Conservation (phyloP, 2,888 invertebrate species). For the Hecatera dysodea region DNA sequence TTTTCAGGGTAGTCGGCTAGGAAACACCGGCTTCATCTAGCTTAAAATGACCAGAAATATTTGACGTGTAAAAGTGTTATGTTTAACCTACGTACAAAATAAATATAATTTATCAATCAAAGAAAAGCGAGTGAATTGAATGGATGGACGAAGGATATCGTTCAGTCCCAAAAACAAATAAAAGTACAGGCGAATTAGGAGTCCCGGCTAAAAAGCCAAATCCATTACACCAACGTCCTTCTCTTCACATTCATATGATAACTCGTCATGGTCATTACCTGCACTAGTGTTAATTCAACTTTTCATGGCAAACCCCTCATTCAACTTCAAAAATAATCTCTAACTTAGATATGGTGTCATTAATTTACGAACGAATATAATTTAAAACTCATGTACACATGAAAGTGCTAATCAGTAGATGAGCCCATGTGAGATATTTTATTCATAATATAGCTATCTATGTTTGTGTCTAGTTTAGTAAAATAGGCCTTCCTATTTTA, state of each 20-base stretch:
- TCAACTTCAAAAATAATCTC: constrained; percentile 35
- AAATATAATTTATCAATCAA: too few relatives aligned
- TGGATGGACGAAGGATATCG: too few relatives aligned
- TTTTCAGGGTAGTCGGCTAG: too few relatives aligned
- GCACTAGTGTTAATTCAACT: constrained; percentile 3
- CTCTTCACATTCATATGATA: constrained; percentile 15
- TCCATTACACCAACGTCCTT: constrained; percentile 8
- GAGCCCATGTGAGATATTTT: constrained; percentile 23
- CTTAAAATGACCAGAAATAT: too few relatives aligned
- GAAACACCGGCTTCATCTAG: too few relatives aligned
- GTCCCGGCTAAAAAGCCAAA: background rate
- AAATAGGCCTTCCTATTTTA: too few relatives aligned
- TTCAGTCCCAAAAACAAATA: background rate
- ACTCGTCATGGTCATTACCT: constrained; percentile 22
- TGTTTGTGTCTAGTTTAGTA: constrained; percentile 2
- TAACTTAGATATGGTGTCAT: constrained; percentile 50
- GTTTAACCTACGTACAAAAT: too few relatives aligned
- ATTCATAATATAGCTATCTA: constrained; percentile 9
- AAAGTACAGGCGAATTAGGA: background rate
- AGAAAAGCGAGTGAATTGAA: too few relatives aligned
- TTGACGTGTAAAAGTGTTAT: too few relatives aligned
- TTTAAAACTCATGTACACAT: constrained; percentile 24
- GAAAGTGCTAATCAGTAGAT: constrained; percentile 46
- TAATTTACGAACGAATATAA: constrained; percentile 36
- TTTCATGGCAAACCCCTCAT: constrained; percentile 30